These are phyloP conservation scores for Nasua narica DNA, from an alignment of 2,797 vertebrate genomes.

Conservation along the genomic window DNA sequence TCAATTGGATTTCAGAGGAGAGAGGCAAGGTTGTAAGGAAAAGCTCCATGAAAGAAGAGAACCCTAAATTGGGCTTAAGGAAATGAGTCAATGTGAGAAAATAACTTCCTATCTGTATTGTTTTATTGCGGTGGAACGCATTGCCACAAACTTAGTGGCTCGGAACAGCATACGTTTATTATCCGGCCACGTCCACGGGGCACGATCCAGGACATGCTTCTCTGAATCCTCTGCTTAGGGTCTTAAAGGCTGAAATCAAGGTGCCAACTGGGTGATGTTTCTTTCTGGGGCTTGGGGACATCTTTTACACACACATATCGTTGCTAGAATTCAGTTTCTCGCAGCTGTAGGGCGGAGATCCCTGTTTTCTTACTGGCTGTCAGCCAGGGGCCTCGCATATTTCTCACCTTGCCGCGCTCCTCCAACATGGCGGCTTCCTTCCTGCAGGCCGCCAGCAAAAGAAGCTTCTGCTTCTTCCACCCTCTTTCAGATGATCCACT, in stretches of 20 bases:
- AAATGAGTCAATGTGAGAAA: neutral
- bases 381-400: neutral
- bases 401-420: neutral
- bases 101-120: neutral
- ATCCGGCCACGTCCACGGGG: neutral
- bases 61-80: neutral
- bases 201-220: neutral
- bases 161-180: neutral
- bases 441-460: neutral
- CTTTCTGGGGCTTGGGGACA: neutral
- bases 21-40: neutral
- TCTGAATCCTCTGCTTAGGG: neutral
- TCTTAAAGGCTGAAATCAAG: neutral
- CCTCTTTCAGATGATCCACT: neutral
- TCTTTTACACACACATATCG: neutral
- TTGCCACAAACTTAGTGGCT: neutral
- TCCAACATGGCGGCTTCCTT: neutral
- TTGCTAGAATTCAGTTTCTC: neutral
- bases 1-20: neutral
- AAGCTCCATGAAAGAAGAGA: neutral
- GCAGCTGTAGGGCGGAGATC: neutral
- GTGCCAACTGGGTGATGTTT: neutral
- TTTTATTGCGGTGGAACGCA: neutral
- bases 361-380: neutral
- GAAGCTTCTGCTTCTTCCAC: neutral